These are phyloP conservation scores for Tinamus major DNA, from an alignment of 2,797 vertebrate species.

Conservation along the genomic window DNA sequence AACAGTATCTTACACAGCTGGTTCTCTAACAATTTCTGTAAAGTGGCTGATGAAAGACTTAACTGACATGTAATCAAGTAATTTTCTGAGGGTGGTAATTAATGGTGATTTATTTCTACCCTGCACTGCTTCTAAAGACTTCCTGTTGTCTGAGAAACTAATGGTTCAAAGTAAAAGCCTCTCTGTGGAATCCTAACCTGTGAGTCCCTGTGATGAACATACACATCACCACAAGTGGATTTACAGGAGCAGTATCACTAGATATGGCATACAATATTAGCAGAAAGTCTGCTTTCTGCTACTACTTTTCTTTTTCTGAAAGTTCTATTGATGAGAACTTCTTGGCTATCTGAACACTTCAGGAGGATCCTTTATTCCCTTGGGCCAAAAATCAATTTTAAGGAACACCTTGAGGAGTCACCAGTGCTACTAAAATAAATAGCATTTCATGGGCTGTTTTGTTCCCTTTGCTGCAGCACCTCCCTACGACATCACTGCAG, in stretches of 20 bases:
- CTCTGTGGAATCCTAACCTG: constrained; percentile 24
- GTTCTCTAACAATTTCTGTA: background rate
- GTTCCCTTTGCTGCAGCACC: background rate
- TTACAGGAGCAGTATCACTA: background rate
- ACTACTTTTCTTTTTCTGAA: too few species aligned
- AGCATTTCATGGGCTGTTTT: background rate
- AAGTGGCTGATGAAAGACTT: background rate
- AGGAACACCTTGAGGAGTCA: background rate
- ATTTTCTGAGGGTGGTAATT: background rate
- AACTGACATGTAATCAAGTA: background rate
- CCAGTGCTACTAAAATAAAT: background rate
- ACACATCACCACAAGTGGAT: background rate
- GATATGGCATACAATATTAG: accelerated
- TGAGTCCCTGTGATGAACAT: background rate
- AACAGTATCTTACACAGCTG: background rate
- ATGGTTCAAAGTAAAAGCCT: constrained; percentile 32
- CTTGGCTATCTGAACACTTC: background rate
- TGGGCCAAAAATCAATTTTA: background rate
- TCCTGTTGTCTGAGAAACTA: background rate
- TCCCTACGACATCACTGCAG: background rate
- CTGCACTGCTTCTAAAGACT: background rate
- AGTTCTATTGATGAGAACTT: background rate
- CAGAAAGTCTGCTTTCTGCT: background rate
- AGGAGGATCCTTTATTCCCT: background rate
- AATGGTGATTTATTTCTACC: background rate